phyloP scores from a whole-genome alignment of 2,797 vertebrate genomes.

The Diglossa cyanea region DNA sequence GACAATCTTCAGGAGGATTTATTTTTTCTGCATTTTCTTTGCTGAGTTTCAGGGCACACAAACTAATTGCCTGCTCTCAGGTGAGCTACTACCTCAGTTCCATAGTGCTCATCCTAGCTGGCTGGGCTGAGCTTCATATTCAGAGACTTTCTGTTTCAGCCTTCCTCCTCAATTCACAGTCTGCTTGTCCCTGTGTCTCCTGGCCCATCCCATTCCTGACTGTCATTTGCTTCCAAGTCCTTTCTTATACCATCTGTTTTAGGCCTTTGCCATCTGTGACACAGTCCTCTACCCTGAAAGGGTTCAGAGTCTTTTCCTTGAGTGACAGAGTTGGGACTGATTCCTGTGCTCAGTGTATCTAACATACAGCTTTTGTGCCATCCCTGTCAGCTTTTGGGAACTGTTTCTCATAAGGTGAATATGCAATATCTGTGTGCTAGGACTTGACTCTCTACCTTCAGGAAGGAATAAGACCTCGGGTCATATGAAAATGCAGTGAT shows the following conservation, averaged over 20 bases:
- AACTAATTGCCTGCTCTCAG: neutral
- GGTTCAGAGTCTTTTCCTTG: neutral
- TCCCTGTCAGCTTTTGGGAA: neutral
- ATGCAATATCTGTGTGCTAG: neutral
- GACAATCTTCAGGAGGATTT: neutral
- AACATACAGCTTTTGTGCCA: neutral
- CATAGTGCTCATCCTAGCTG: neutral
- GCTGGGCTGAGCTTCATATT: neutral
- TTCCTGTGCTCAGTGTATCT: neutral
- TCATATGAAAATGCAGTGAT: neutral
- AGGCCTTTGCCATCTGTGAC: constrained; percentile 3
- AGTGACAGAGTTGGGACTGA: neutral
- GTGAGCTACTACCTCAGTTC: neutral
- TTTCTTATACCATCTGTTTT: constrained; percentile 1
- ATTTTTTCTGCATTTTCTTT: neutral
- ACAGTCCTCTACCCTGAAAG: neutral
- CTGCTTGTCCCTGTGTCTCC: neutral
- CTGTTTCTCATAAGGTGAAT: neutral
- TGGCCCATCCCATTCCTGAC: neutral
- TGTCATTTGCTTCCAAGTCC: neutral
- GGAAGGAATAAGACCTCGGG: neutral
- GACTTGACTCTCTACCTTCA: neutral
- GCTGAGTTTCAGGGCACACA: neutral
- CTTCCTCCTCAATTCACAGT: neutral
- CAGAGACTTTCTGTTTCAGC: neutral